Base-by-base conservation (phyloP, 2,888 invertebrate species). In the Amphipoea lucens region DNA sequence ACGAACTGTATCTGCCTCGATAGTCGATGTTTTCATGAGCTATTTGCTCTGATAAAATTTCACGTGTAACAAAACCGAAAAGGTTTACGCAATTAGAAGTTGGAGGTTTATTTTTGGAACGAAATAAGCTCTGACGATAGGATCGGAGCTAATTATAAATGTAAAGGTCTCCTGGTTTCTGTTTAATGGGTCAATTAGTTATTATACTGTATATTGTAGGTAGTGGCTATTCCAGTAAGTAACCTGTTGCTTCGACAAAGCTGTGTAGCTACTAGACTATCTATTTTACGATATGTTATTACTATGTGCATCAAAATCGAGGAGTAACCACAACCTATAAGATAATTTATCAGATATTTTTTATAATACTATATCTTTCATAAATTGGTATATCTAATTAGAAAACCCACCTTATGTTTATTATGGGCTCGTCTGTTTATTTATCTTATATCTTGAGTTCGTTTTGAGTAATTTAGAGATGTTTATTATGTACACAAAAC, bases 401-500 rank as follows among this genome's bases (percentile, higher is more conserved):
- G 73, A 65, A 85, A 84, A 78, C 69, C 36, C 79, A 79, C 51
- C 60, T 36, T 40, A 79, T 75, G 68, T 76, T 81, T 73, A 72
- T 57, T 71, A 79, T 79, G 45, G 40, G n/a, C 12, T 71, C 23
- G 36, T 73, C 6, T 86, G 65, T 86, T 84, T 82, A 74, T 86
- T 77, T 77, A 62, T 72, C 29, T 69, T 40, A 29, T n/a, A 71
- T 73, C 60, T 69, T 48, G 40, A 74, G 54, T 60, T 81, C 79
- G 77, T 51, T 76, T 81, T 74, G 17, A 75, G 65, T 73, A 62
- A 74, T 77, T 76, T 68, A 72, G 72, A 65, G 67, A 73, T 74
- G 78, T 87, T 84, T 79, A 75, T 74, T 67, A 76, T 69, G 70
- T 76, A 78, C 36, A 84, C 82, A 67, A 70, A 76, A 51, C 63